Conservation (phyloP, 1,140 invertebrate species). For the Holotrichia oblita region DNA sequence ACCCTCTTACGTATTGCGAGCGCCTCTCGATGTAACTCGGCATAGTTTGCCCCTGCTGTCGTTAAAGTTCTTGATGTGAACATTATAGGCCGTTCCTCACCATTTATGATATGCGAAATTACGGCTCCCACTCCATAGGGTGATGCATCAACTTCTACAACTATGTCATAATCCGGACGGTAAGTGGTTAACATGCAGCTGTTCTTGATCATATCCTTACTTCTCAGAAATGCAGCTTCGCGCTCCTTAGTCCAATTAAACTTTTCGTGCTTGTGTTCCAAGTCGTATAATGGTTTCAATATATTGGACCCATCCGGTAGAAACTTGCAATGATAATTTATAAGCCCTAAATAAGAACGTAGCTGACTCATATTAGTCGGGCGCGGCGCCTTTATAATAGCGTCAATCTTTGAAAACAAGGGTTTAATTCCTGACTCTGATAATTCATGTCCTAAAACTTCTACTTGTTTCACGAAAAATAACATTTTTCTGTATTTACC, state of each 20-base stretch:
- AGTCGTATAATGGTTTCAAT: conserved; percentile 32
- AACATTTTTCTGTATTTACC: conserved; percentile 3
- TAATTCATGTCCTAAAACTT: conserved; percentile 5
- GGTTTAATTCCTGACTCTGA: not conserved
- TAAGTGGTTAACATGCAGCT: too few species aligned
- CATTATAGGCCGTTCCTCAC: not conserved
- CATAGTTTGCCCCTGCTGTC: conserved; percentile 45
- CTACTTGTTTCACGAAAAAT: conserved; percentile 1
- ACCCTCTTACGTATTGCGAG: conserved; percentile 38
- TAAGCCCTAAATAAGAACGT: conserved; percentile 25
- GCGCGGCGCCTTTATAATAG: not conserved
- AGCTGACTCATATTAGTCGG: conserved; percentile 20
- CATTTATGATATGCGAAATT: conserved; percentile 36
- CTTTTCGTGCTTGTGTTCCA: conserved; percentile 46
- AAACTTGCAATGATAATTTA: conserved; percentile 36
- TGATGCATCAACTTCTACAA: conserved; percentile 48
- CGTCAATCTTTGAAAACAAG: not conserved
- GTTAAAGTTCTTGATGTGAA: conserved; percentile 42
- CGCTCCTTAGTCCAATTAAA: conserved; percentile 50
- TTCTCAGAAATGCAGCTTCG: conserved; percentile 48
- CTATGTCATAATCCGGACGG: conserved; percentile 45
- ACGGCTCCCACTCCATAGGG: conserved; percentile 48
- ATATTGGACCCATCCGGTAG: conserved; percentile 1
- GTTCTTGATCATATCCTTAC: conserved; percentile 50
- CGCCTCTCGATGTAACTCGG: conserved; percentile 48